Base-by-base conservation (phyloP, 2,888 invertebrate genomes). In the Abrostola tripartita region DNA sequence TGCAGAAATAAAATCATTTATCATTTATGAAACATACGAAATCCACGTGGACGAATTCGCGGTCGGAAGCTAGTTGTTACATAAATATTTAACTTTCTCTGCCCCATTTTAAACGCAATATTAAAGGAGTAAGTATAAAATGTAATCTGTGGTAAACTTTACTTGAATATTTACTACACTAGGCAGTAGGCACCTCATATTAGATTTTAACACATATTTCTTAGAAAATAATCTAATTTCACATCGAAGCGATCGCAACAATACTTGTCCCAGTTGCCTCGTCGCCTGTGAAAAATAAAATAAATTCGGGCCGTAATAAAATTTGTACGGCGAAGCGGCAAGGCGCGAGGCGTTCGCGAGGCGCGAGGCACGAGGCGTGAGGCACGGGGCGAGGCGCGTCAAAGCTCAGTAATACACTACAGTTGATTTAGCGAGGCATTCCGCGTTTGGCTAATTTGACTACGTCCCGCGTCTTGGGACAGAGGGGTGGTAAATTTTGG, bases 381-480 rank as follows among this genome's bases (percentile, higher is more conserved):
- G 64, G 42, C 64, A 24, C 24, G 44, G 14, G 42, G 14, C 35
- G 24, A 55, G 49, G 49, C 59, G 47, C 61, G 67, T 80, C 75
- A 71, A 76, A 72, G 70, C 66, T 73, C 51, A 50, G 42, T 68
- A 66, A 60, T 67, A 70, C 81, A 78, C 78, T 83, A 71, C 76
- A 83, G 83, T 87, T 87, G 88, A 90, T 88, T 90, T 85, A 85
- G 81, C 83, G 78, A 86, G 82, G 74, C 82, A 82, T 85, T 85
- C 81, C 83, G 84, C 81, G 83, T 88, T 87, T 84, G 82, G 83
- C 85, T 90, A 90, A 90, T 90, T 90, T 89, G 83, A 82, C 77
- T 81, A 69, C 74, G 80, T 67, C 68, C 69, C 72, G 74, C 14
- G 62, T 67, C 75, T 75, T 61, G 44, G 5, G 14, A 62, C 68